Evolutionary conservation across 2,888 invertebrate genomes (phyloP).

Genomic region (Nephrotoma flavescens): DNA sequence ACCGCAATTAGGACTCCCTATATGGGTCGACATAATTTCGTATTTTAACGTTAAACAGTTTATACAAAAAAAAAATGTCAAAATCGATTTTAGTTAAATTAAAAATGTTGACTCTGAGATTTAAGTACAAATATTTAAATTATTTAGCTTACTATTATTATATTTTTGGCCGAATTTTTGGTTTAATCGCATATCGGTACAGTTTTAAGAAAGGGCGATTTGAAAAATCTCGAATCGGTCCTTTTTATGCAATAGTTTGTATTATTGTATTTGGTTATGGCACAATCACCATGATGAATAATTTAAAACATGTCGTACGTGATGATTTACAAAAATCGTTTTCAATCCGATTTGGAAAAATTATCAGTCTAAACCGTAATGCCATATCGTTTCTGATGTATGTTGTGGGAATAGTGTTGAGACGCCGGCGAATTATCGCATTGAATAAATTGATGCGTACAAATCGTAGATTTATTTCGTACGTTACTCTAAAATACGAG

Average conservation of each 20-base stretch:
- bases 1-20: too few species aligned
- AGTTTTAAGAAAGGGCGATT: neutral
- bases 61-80: too few species aligned
- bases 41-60: too few species aligned
- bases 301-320: neutral
- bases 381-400: neutral
- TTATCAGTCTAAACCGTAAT: neutral
- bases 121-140: neutral
- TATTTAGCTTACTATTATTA: neutral
- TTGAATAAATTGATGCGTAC: neutral
- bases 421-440: neutral
- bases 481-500: neutral
- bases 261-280: neutral
- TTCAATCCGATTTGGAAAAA: neutral
- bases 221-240: neutral
- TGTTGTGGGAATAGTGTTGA: neutral
- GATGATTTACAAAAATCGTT: neutral
- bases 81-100: neutral
- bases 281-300: neutral
- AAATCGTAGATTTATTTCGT: neutral
- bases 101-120: neutral
- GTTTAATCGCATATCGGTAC: neutral
- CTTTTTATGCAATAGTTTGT: neutral
- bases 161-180: neutral
- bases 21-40: too few species aligned